A percentile compares a stretch with the other conserved stretches of the same genome.
phyloP scores from a whole-genome alignment of 1,140 invertebrate genomes.

The Riptortus pedestris region DNA sequence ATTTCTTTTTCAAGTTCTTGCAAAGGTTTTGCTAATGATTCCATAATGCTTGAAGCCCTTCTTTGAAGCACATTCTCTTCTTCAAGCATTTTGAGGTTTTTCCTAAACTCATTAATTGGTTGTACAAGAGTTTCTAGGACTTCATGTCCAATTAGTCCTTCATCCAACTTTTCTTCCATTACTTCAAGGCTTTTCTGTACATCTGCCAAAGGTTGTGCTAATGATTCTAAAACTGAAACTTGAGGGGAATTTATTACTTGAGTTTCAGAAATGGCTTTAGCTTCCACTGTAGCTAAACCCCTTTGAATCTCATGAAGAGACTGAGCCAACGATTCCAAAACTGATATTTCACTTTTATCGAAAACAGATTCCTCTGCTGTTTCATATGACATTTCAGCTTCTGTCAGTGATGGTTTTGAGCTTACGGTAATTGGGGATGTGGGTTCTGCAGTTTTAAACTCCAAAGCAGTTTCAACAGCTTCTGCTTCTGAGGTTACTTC shows the following conservation, averaged over 20 bases:
- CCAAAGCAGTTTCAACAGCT: not conserved
- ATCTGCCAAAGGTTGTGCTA: slow-evolving; percentile 48
- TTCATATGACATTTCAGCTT: slow-evolving; percentile 29
- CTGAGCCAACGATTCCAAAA: slow-evolving; percentile 33
- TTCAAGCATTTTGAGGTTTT: slow-evolving; percentile 30
- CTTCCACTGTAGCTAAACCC: slow-evolving; percentile 31
- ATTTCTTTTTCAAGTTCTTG: slow-evolving; percentile 50
- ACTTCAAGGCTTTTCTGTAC: slow-evolving; percentile 48
- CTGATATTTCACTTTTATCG: slow-evolving; percentile 32
- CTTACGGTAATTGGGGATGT: slow-evolving; percentile 4
- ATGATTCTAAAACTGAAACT: slow-evolving; percentile 36
- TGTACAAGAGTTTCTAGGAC: slow-evolving; percentile 47
- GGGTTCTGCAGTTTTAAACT: slow-evolving; percentile 16
- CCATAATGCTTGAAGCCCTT: slow-evolving; percentile 31
- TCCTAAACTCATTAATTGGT: slow-evolving; percentile 35
- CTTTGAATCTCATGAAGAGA: slow-evolving; percentile 34
- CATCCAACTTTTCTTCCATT: slow-evolving; percentile 36
- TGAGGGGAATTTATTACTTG: slow-evolving; percentile 27
- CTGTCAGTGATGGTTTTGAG: slow-evolving; percentile 12
- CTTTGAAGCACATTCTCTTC: slow-evolving; percentile 25
- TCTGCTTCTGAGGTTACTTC: slow-evolving; percentile 7
- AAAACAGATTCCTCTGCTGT: slow-evolving; percentile 31
- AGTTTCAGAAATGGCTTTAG: slow-evolving; percentile 30
- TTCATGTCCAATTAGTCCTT: slow-evolving; percentile 26
- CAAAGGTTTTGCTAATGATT: slow-evolving; percentile 36